Evolutionary conservation across 2,797 vertebrate species (phyloP).

Genomic region (Oreonectes daqikongensis): DNA sequence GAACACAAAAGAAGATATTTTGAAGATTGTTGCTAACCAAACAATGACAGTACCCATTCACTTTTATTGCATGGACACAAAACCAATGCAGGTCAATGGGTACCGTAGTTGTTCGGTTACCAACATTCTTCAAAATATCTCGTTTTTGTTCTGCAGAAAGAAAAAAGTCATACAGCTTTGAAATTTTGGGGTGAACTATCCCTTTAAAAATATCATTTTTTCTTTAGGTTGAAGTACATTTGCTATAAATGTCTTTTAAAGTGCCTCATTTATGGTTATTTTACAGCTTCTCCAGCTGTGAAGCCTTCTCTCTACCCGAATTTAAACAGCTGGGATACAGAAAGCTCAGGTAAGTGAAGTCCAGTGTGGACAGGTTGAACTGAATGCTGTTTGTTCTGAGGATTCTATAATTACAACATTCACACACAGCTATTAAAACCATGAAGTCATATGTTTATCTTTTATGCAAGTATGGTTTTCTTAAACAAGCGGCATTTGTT

Average conservation of each 20-base stretch:
- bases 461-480: not conserved
- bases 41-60: too few species aligned
- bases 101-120: too few species aligned
- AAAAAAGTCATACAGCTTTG: too few species aligned
- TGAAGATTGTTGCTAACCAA: too few species aligned
- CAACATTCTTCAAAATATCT: too few species aligned
- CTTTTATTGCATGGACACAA: too few species aligned
- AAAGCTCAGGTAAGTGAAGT: constrained; percentile 67
- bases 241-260: not conserved
- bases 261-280: not conserved
- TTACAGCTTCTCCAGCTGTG: constrained; percentile 48
- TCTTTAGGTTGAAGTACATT: too few species aligned
- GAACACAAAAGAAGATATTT: too few species aligned
- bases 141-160: too few species aligned
- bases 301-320: constrained; percentile 70
- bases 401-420: constrained; percentile 6
- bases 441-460: not conserved
- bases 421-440: not conserved
- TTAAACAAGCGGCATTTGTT: not conserved
- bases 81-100: too few species aligned
- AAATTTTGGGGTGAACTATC: too few species aligned
- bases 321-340: constrained; percentile 62
- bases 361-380: not conserved
- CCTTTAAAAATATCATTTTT: too few species aligned
- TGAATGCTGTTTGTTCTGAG: not conserved